A percentile compares a stretch with the other conserved stretches of the same genome.
phyloP scores from a whole-genome alignment of 2,888 invertebrate genomes.

The Dicranocentrus wangi region DNA sequence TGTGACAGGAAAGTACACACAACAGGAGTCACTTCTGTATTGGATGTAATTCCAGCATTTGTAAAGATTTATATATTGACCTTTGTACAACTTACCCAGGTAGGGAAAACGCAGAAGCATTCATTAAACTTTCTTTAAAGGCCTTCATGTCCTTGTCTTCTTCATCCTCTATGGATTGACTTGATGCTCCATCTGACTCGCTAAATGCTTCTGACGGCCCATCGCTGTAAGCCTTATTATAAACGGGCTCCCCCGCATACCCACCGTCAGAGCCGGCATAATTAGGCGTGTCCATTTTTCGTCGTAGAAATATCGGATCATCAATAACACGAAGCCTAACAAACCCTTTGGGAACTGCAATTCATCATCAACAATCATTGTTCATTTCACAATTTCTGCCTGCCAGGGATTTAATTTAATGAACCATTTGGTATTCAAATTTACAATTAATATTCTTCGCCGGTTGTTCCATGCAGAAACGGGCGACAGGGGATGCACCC shows the following conservation, averaged over 20 bases:
- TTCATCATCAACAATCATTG: too few species aligned
- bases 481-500: slow-evolving; percentile 66
- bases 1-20: too few species aligned
- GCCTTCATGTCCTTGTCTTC: background rate
- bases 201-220: slow-evolving; percentile 36
- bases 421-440: slow-evolving; percentile 9
- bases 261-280: slow-evolving; percentile 41
- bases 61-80: too few species aligned
- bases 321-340: slow-evolving; percentile 71
- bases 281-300: background rate
- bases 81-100: slow-evolving; percentile 32
- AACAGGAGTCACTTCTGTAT: too few species aligned
- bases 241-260: slow-evolving; percentile 38
- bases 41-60: too few species aligned
- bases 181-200: slow-evolving; percentile 17
- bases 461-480: slow-evolving; percentile 73
- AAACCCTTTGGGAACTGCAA: slow-evolving; percentile 68
- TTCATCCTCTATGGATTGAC: slow-evolving; percentile 24
- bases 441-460: slow-evolving; percentile 65
- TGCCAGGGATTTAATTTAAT: too few species aligned
- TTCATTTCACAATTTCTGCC: too few species aligned
- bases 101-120: background rate
- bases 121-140: slow-evolving; percentile 17
- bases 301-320: slow-evolving; percentile 53
- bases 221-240: slow-evolving; percentile 23